These are phyloP conservation scores for Neuroscelio doddi DNA, from an alignment of 2,888 invertebrate species.

Conservation along the genomic window DNA sequence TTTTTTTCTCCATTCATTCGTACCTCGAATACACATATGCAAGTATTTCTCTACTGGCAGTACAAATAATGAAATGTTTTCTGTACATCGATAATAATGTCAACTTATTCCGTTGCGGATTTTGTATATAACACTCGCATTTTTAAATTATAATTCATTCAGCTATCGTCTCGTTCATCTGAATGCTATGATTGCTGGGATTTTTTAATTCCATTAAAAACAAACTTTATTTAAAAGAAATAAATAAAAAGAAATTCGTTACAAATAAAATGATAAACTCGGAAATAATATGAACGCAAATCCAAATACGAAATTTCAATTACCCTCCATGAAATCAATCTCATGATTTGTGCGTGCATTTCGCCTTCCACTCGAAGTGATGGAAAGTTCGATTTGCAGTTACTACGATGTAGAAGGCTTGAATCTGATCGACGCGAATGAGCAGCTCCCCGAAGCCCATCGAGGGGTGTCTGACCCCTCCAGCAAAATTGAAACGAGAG, in stretches of 20 bases:
- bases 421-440: slow-evolving; percentile 47
- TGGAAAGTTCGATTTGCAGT: slow-evolving; percentile 48
- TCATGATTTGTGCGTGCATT: slow-evolving; percentile 44
- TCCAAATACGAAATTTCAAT: slow-evolving; percentile 41
- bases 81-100: slow-evolving; percentile 32
- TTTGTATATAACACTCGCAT: neutral
- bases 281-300: slow-evolving; percentile 40
- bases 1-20: slow-evolving; percentile 52
- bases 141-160: neutral
- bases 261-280: slow-evolving; percentile 23
- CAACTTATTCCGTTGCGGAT: neutral
- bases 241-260: no score
- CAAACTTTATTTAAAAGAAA: neutral
- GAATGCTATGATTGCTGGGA: neutral
- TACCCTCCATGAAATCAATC: slow-evolving; percentile 45
- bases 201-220: neutral
- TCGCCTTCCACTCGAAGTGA: slow-evolving; percentile 43
- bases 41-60: slow-evolving; percentile 54
- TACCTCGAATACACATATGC: slow-evolving; percentile 53
- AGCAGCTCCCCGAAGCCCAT: slow-evolving; percentile 44
- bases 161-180: no score
- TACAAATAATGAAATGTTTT: slow-evolving; percentile 58
- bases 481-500: slow-evolving; percentile 52
- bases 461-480: slow-evolving; percentile 46
- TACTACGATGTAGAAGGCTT: slow-evolving; percentile 46